Evolutionary conservation across 2,113 vertebrate species (phyloP).

Genomic region (Cyprinus carpio): DNA sequence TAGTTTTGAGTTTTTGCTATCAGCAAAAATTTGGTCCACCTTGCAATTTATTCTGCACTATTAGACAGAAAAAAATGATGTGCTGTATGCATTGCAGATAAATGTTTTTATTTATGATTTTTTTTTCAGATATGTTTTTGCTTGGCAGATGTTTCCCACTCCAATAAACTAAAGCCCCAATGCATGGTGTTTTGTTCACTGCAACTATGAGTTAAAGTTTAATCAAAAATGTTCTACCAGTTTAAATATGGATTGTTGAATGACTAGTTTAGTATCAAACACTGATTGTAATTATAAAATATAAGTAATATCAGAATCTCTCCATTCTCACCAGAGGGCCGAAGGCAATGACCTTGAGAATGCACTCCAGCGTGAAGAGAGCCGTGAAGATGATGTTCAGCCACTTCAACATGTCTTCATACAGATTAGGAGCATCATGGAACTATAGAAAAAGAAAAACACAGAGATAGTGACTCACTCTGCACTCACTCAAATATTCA

Average conservation of each 20-base stretch:
- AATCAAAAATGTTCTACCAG: no score
- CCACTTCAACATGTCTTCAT: conserved; percentile 93
- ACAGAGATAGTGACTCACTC: background rate
- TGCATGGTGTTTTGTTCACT: no score
- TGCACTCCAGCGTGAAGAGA: conserved; percentile 96
- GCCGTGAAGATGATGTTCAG: conserved; percentile 95
- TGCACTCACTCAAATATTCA: background rate
- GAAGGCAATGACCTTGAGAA: conserved; percentile 97
- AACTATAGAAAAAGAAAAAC: conserved; percentile 76
- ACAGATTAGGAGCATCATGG: conserved; percentile 84
- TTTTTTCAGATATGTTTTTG: no score
- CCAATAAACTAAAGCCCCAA: no score
- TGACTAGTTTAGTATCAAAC: background rate
- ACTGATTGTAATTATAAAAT: background rate
- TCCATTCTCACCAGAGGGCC: conserved; percentile 85
- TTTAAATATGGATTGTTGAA: no score
- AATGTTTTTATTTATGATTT: no score
- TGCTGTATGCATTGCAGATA: no score
- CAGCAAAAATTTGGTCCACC: background rate
- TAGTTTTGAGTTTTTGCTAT: background rate
- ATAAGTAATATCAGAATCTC: background rate
- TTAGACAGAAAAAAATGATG: background rate
- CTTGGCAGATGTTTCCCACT: no score
- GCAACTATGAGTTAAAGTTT: no score
- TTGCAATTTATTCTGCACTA: background rate